Evolutionary conservation across 2,888 invertebrate genomes (phyloP), one percentile per base, ranked within the genome.

Genomic region (Microdon myrmicae): DNA sequence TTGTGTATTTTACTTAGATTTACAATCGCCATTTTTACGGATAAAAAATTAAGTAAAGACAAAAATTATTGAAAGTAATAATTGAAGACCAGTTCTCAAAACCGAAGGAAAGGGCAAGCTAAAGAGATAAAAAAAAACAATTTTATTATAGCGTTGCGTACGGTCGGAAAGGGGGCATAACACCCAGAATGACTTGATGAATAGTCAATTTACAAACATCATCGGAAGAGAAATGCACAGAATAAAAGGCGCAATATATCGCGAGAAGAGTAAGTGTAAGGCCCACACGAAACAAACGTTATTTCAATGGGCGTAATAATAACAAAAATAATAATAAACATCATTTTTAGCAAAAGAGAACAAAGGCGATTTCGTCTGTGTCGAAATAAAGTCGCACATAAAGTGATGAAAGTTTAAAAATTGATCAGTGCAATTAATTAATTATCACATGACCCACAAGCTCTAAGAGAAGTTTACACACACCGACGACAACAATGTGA

Each of bases 401-500:
- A 29, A 20, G 2, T 53, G 35, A 47, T 43, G 44, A 58, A 44
- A 58, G 49, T 13, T 58, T 28, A 6, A n/a, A 22, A 28, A 55
- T 23, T 49, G 16, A 22, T n/a, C 29, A 39, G 12, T 35, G 39
- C 44, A 45, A 31, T 37, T 26, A 60, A 47, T 60, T 47, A 48
- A 60, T 60, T 48, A 60, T 54, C 60, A 60, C 60, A 60, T 60
- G 54, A 31, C 16, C 31, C 37, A 35, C 12, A 43, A 25, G 34
- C 35, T 16, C 23, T 9, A 8, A 3, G 9, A 12, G 13, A 35
- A 35, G 35, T n/a, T n/a, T n/a, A n/a, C 9, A 29, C 23, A 3
- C 25, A 3, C 8, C 16, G 28, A 19, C n/a, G 37, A 8, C 5
- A 37, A n/a, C 28, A 22, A 16, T 3, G n/a, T 34, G 34, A 12